A percentile compares a stretch with the other conserved stretches of the same genome.
Conservation (phyloP, 92 coral and sea anemone genomes). For the Phenganax marumi region DNA sequence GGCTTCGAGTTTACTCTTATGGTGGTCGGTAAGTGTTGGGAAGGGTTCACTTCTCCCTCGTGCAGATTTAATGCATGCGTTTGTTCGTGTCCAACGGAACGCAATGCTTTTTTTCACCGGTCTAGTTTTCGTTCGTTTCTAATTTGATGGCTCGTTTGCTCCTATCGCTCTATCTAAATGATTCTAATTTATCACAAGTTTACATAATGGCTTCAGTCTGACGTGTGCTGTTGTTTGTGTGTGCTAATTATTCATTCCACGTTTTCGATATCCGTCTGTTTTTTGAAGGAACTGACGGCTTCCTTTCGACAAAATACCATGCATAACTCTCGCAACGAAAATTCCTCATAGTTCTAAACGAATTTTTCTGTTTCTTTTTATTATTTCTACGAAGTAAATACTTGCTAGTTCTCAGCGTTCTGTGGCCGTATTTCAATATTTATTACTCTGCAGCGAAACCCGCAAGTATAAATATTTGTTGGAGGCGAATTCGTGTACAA, state of each 20-base stretch:
- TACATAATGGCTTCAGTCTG: conserved; percentile 1
- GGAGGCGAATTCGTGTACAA: not conserved
- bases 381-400: not conserved
- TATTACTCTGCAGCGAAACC: conserved; percentile 4
- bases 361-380: not conserved
- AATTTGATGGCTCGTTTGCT: not conserved
- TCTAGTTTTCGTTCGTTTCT: not conserved
- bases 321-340: not conserved
- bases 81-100: conserved; percentile 1
- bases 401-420: not conserved
- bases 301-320: not conserved
- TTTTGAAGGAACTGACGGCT: not conserved
- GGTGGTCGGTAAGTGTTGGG: conserved; percentile 88
- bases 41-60: not conserved
- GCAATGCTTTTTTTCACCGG: not conserved
- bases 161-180: not conserved
- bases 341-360: not conserved
- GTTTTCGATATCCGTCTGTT: not conserved
- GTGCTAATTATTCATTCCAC: conserved; percentile 7
- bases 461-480: conserved; percentile 19
- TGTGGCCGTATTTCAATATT: not conserved
- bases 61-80: not conserved
- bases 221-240: not conserved
- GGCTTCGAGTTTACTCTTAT: conserved; percentile 99
- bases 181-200: not conserved